phyloP scores from a whole-genome alignment of 2,113 vertebrate genomes.

The Salvator merianae region DNA sequence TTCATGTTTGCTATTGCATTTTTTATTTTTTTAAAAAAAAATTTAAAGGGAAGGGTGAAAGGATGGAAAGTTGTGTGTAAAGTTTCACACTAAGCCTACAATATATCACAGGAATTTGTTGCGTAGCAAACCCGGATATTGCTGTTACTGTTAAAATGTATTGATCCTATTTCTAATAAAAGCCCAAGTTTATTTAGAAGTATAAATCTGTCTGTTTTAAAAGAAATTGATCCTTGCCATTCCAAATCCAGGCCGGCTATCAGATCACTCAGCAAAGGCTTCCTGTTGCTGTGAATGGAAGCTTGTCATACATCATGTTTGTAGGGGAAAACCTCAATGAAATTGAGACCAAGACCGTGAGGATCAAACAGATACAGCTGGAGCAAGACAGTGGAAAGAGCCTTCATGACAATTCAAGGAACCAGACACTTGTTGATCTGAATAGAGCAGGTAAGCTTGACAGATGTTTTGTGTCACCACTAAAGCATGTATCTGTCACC shows the following conservation, averaged over 20 bases:
- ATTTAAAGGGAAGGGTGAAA: conserved; percentile 34
- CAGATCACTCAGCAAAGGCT: conserved; percentile 96
- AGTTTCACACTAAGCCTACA: not conserved
- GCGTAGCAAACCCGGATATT: not conserved
- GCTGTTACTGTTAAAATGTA: conserved; percentile 15
- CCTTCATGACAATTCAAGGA: conserved; percentile 85
- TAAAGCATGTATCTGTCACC: not conserved
- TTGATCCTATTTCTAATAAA: no score
- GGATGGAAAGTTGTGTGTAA: conserved; percentile 30
- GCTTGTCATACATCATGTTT: conserved; percentile 79
- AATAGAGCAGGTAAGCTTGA: conserved; percentile 89
- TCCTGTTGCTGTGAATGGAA: conserved; percentile 88
- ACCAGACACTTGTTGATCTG: conserved; percentile 91
- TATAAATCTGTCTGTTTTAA: not conserved
- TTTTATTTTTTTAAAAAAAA: conserved; percentile 46
- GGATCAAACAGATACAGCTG: conserved; percentile 94
- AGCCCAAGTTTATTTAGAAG: not conserved
- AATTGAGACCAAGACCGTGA: conserved; percentile 79
- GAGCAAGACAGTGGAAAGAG: conserved; percentile 99
- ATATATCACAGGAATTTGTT: conserved; percentile 22
- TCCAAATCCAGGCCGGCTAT: conserved; percentile 88
- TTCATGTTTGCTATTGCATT: conserved; percentile 56
- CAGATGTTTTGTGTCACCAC: not conserved
- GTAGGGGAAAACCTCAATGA: conserved; percentile 73
- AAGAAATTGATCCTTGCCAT: not conserved